Base-by-base conservation (phyloP, 2,113 vertebrate species). In the Tonatia bakeri region DNA sequence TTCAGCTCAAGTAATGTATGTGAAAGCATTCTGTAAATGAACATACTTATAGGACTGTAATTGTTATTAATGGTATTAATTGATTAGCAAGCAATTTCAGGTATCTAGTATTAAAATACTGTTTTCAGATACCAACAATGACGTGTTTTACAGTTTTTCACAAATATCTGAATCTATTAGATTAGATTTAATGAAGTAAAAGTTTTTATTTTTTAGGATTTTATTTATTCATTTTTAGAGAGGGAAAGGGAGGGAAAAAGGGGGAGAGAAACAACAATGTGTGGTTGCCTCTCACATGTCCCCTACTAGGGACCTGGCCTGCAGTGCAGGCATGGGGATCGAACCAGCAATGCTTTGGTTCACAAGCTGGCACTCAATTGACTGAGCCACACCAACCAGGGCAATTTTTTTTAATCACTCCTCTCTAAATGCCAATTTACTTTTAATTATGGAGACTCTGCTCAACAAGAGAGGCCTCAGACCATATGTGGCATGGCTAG, bases 131-230 rank as follows among this genome's bases (percentile, higher is more conserved):
- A 91, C 7, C 28, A 90, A 88, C 20, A 91, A 82, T 8, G 73
- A 64, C 14, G 20, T 70, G 20, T 83, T 67, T 61, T 56, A 73
- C 5, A 89, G 9, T 38, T 95, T 96, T 77, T 65, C 36, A 95
- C 89, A 88, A 88, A 86, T 90, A 86, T 43, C 36, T 88, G 38
- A 88, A 95, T 59, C 15, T 95, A 81, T 45, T 31, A 82, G 31
- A 45, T 45, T 88, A 20, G 4, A 94, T 79, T 85, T 93, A 79
- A 80, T 20, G 1, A 84, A 87, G 7, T 65, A 72, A 84, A 64
- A 33, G n/a, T 36, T 36, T 75, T 28, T 61, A 28, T 26, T 61
- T 61, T 61, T 61, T 28, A 61, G 22, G 20, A 56, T 61, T 61
- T 61, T 61, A 28, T 61, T 31, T 31, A 24, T 59, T 59, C 24